Evolutionary conservation across 2,797 vertebrate species (phyloP).

Genomic region (Thaleichthys pacificus): DNA sequence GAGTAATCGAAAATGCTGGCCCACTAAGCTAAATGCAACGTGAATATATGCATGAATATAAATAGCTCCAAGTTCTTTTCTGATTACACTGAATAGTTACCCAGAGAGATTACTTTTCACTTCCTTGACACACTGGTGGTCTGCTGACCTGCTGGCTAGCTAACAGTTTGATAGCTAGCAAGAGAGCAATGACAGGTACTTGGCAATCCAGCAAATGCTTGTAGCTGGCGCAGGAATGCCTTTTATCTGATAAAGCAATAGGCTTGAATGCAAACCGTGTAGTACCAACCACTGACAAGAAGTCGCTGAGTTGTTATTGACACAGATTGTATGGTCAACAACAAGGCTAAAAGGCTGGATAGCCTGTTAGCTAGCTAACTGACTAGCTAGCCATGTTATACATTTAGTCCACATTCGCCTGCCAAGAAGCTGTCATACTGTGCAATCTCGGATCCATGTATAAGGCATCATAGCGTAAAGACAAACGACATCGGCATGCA

Average conservation of each 20-base stretch:
- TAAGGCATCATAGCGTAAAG: background rate
- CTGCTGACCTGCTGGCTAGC: slow-evolving; percentile 3
- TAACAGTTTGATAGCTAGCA: background rate
- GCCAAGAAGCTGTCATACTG: slow-evolving; percentile 12
- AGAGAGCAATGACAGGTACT: background rate
- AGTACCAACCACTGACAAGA: background rate
- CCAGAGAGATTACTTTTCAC: background rate
- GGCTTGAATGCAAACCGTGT: background rate
- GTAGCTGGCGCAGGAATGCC: background rate
- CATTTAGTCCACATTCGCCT: slow-evolving; percentile 10
- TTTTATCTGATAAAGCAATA: background rate
- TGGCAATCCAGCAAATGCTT: background rate
- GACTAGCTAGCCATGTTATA: slow-evolving; percentile 30
- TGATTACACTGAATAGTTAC: background rate
- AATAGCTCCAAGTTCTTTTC: background rate
- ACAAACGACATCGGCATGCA: background rate
- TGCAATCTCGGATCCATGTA: background rate
- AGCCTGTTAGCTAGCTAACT: slow-evolving; percentile 31
- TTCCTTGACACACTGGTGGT: background rate
- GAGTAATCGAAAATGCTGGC: background rate
- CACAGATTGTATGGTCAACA: background rate
- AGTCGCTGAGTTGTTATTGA: background rate
- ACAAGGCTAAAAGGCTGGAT: slow-evolving; percentile 42
- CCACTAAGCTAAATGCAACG: background rate
- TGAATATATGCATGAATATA: slow-evolving; percentile 6